Base-by-base conservation (phyloP, 1,140 invertebrate genomes). In the Brachionus rubens region DNA sequence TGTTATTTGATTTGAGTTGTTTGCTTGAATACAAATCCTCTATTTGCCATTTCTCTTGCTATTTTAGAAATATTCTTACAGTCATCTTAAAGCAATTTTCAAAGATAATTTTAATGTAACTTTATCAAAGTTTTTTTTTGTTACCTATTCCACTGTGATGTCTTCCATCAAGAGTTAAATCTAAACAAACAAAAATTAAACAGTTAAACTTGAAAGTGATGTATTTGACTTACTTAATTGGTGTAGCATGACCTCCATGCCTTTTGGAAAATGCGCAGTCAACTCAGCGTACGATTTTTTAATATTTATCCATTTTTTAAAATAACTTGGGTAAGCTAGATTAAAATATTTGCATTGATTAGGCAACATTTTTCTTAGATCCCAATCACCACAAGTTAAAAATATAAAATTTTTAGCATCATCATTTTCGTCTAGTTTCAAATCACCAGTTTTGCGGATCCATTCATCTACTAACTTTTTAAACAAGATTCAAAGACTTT, bases 301-400 rank as follows among this genome's bases (percentile, higher is more conserved):
- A 3, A 89, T 82, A 79, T 89, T 87, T 46, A 89, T 87, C 88
- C 88, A 89, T n/a, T 81, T 75, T 12, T 82, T 81, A 56, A 87
- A 87, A 79, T 87, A 85, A 14, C 79, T n/a, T 4, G 86, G 85
- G n/a, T 86, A 40, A 9, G 77, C 26, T n/a, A 88, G 77, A 0
- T 82, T 78, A 5, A 86, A 85, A 30, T 86, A 78, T 14, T 80
- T 14, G 78, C 88, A 89, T 78, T 90, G 88, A 0, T 78, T 78
- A 10, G 87, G 88, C 14, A 90, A 78, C 88, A 89, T 88, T 0
- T 82, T 82, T 77, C 85, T 85, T 9, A 90, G 81, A 80, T 90
- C 89, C 88, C 88, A 89, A 81, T 89, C 87, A 14, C 89, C 89
- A 80, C 86, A 89, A 0, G 88, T 89, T 2, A 89, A 84, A 81